Conservation (phyloP, 2,888 invertebrate genomes). For the Dryadula phaetusa region DNA sequence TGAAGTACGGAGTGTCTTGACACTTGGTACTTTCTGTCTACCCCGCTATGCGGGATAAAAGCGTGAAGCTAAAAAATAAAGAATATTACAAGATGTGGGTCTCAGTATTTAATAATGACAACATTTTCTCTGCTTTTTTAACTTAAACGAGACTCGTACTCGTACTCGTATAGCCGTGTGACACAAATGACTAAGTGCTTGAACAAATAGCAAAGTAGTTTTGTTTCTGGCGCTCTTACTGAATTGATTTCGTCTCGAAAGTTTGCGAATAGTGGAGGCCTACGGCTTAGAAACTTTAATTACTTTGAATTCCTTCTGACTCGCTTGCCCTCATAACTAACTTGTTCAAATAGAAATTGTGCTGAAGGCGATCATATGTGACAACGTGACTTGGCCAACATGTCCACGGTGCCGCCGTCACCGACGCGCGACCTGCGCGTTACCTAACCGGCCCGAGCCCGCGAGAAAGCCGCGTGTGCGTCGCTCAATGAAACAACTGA, state of each 20-base stretch:
- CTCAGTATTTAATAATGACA: no score
- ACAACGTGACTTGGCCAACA: background rate
- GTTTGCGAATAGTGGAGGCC: background rate
- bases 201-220: background rate
- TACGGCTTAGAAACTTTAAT: conserved; percentile 1
- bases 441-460: background rate
- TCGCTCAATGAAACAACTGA: background rate
- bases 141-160: no score
- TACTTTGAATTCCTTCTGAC: background rate
- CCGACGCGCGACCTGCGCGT: background rate
- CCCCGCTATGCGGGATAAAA: no score
- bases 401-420: background rate
- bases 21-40: no score
- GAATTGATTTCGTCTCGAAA: background rate
- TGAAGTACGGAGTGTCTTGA: no score
- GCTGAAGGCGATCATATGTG: conserved; percentile 1
- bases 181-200: no score
- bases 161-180: no score
- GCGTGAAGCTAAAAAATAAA: no score
- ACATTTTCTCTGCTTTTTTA: no score
- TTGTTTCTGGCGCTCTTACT: background rate
- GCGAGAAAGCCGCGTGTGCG: background rate
- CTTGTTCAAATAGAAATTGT: background rate
- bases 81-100: no score
- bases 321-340: background rate